Evolutionary conservation across 2,888 invertebrate species (phyloP).

Genomic region (Asteroscopus sphinx): DNA sequence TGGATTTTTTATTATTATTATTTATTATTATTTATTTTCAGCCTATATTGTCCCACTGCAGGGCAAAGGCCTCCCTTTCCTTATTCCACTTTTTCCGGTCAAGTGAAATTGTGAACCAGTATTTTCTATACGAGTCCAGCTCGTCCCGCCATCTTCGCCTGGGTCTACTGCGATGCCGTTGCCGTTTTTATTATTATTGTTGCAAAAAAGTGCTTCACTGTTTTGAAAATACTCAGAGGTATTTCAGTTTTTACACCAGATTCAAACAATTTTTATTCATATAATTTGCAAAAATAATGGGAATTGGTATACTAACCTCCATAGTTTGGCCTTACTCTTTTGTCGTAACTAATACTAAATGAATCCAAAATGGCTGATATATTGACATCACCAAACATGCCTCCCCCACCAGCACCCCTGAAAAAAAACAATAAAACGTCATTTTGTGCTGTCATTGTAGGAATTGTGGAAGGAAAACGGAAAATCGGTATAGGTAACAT

Average conservation of each 20-base stretch:
- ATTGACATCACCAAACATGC: slow-evolving; percentile 97
- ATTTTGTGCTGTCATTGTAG: slow-evolving; percentile 14
- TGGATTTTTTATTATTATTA: no score
- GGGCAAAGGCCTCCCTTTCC: no score
- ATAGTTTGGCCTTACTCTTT: slow-evolving; percentile 99
- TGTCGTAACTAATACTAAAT: slow-evolving; percentile 99
- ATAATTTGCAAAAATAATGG: neutral
- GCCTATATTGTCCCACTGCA: no score
- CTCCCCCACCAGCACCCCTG: slow-evolving; percentile 93
- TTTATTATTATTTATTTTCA: no score
- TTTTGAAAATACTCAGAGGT: neutral
- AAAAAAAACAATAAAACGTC: slow-evolving; percentile 62
- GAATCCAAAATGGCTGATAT: slow-evolving; percentile 98
- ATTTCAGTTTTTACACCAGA: neutral
- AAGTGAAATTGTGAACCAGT: no score
- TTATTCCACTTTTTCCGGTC: no score
- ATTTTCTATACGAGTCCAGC: no score
- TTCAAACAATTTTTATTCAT: neutral
- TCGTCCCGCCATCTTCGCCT: no score
- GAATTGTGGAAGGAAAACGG: slow-evolving; percentile 5
- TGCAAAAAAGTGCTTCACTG: no score
- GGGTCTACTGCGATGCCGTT: no score
- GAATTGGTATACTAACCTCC: slow-evolving; percentile 92
- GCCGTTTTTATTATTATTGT: no score
- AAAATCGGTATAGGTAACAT: slow-evolving; percentile 20